These are phyloP conservation scores for Aplochiton taeniatus DNA, from an alignment of 2,797 vertebrate genomes.

Conservation along the genomic window DNA sequence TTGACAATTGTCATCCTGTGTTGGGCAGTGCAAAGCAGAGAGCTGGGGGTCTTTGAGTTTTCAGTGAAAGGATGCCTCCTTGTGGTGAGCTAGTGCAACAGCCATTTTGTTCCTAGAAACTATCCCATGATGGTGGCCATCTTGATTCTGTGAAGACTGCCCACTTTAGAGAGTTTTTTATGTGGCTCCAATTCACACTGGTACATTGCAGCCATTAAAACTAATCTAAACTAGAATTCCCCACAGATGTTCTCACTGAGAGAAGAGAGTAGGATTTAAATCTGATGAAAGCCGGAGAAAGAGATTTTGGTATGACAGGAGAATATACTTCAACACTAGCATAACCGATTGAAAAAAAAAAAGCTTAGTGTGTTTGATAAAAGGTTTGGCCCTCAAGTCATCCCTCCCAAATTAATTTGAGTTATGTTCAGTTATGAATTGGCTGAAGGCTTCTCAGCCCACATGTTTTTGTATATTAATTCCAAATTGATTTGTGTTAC, in stretches of 20 bases:
- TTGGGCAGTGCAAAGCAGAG: constrained; percentile 30
- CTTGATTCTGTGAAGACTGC: constrained; percentile 33
- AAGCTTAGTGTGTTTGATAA: constrained; percentile 40
- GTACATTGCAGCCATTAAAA: too few relatives aligned
- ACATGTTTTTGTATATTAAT: constrained; percentile 35
- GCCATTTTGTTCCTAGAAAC: not conserved
- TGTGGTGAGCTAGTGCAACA: constrained; percentile 28
- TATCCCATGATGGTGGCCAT: constrained; percentile 41
- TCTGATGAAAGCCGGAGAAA: too few relatives aligned
- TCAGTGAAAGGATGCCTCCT: constrained; percentile 37
- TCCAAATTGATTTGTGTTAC: constrained; percentile 49
- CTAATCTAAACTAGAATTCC: too few relatives aligned
- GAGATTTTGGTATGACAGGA: constrained; percentile 33
- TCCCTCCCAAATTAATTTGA: constrained; percentile 33
- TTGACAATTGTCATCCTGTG: constrained; percentile 26
- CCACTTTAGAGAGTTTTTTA: not conserved
- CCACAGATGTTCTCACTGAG: too few relatives aligned
- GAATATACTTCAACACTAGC: constrained; percentile 54
- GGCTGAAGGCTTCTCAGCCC: constrained; percentile 42
- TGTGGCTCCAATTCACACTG: too few relatives aligned
- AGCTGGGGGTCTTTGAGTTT: not conserved
- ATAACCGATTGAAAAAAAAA: constrained; percentile 53
- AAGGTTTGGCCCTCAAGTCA: constrained; percentile 32
- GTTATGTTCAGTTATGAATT: constrained; percentile 45
- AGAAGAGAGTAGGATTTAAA: too few relatives aligned